Evolutionary conservation across 2,113 vertebrate genomes (phyloP).

Genomic region (Ptilorrhoa leucosticta): DNA sequence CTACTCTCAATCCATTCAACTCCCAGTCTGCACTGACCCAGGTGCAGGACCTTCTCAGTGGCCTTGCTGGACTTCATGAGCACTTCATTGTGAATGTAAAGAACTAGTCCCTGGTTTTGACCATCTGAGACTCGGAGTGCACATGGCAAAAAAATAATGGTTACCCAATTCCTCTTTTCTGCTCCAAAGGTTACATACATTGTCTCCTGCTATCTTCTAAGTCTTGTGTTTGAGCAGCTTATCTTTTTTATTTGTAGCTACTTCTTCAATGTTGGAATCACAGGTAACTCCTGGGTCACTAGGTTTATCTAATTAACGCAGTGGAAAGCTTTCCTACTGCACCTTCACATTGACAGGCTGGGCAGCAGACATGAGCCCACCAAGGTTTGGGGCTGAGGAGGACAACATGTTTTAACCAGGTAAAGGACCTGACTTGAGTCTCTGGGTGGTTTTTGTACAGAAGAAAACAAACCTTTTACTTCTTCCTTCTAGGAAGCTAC

Average conservation of each 20-base stretch:
- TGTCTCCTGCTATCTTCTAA: neutral
- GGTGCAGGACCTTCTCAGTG: neutral
- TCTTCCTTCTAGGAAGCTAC: neutral
- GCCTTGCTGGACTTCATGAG: neutral
- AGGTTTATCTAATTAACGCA: neutral
- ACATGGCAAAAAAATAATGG: neutral
- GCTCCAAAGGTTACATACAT: neutral
- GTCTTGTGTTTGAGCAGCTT: neutral
- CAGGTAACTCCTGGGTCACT: neutral
- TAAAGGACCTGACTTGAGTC: neutral
- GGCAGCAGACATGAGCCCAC: neutral
- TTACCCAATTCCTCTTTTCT: neutral
- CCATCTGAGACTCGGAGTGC: neutral
- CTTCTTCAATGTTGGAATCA: neutral
- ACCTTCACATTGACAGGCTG: neutral
- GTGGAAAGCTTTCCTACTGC: neutral
- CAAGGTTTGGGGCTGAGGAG: neutral
- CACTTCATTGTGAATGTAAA: neutral
- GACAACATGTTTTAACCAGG: neutral
- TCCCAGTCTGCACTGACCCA: rapidly evolving
- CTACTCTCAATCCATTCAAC: neutral
- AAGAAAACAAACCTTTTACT: neutral
- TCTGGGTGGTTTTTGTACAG: neutral
- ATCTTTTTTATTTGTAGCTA: neutral
- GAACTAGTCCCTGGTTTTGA: neutral